Percentiles rank a stretch among this genome's conserved stretches.
Evolutionary conservation across 2,888 invertebrate species (phyloP).

Genomic region (Cheilosia vernalis): DNA sequence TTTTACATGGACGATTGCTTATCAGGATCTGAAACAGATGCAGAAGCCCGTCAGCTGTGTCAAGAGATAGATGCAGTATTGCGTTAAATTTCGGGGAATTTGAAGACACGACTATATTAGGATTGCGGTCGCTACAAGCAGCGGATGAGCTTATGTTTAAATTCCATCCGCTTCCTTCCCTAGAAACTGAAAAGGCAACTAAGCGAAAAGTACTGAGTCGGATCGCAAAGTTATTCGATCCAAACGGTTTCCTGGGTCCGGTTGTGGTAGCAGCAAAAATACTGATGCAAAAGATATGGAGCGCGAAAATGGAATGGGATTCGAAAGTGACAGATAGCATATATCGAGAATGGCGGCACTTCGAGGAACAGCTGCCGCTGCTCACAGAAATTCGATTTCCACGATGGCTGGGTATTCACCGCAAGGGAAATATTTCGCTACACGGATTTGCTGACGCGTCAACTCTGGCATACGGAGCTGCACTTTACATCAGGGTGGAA

Average conservation of each 20-base stretch:
- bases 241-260: constrained; percentile 28
- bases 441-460: background rate
- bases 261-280: constrained; percentile 20
- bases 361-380: background rate
- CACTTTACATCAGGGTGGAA: background rate
- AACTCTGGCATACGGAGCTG: background rate
- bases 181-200: background rate
- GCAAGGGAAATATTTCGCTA: background rate
- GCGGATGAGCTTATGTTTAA: background rate
- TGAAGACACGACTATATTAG: background rate
- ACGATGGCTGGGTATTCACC: background rate
- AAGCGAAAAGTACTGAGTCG: background rate
- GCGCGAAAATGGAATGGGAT: constrained; percentile 12
- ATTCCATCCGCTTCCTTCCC: background rate
- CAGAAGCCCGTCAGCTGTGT: constrained; percentile 4
- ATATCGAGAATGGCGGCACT: constrained; percentile 2
- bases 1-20: constrained; percentile 40
- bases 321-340: background rate
- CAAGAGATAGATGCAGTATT: background rate
- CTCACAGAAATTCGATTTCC: background rate
- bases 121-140: background rate
- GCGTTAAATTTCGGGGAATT: background rate
- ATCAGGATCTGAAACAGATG: constrained; percentile 23
- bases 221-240: constrained; percentile 34
- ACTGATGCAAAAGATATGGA: constrained; percentile 31